A percentile compares a stretch with the other conserved stretches of the same genome.
phyloP scores from a whole-genome alignment of 2,888 invertebrate species.

The Aspidiotus destructor region DNA sequence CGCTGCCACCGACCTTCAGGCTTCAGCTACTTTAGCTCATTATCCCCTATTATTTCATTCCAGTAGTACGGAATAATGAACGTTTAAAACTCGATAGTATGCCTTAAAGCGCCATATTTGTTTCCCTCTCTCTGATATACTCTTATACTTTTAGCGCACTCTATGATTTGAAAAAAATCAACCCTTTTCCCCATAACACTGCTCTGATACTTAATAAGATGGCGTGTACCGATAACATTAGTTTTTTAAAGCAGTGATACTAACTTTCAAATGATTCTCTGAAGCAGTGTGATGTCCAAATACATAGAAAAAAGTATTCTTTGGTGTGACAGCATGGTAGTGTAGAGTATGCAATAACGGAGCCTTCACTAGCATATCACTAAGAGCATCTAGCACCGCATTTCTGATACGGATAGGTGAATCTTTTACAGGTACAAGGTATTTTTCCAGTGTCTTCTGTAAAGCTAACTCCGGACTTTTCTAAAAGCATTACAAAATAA shows the following conservation, averaged over 20 bases:
- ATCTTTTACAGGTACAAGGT: constrained; percentile 33
- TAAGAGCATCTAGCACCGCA: constrained; percentile 73
- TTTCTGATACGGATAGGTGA: constrained; percentile 55
- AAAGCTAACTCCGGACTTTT: constrained; percentile 37
- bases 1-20: too few species aligned
- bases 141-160: too few species aligned
- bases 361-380: constrained; percentile 77
- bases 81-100: too few species aligned
- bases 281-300: constrained; percentile 74
- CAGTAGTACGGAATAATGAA: too few species aligned
- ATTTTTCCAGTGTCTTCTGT: constrained; percentile 36
- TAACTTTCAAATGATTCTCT: constrained; percentile 66
- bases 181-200: too few species aligned
- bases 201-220: too few species aligned
- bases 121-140: too few species aligned
- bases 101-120: too few species aligned
- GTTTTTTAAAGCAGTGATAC: not conserved
- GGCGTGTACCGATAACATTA: too few species aligned
- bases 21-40: too few species aligned
- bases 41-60: too few species aligned
- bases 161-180: too few species aligned
- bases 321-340: constrained; percentile 64
- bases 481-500: not conserved
- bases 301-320: constrained; percentile 76
- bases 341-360: constrained; percentile 67